Evolutionary conservation across 1,140 invertebrate genomes (phyloP).

Genomic region (Notospermus geniculatus): DNA sequence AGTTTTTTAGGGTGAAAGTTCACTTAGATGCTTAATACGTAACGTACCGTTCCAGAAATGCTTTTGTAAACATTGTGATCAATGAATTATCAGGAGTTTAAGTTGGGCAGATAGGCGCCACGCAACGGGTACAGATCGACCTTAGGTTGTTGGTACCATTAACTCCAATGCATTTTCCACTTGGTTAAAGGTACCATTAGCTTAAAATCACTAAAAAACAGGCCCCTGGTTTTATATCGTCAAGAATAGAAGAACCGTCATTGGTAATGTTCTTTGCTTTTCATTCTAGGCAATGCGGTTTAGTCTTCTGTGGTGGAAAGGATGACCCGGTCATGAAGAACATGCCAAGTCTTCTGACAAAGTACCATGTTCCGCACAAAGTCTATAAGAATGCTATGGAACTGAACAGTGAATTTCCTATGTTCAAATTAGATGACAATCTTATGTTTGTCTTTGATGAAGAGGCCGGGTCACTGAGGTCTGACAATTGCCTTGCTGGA

Average conservation of each 20-base stretch:
- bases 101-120: no score
- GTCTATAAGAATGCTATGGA: slow-evolving; percentile 9
- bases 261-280: no score
- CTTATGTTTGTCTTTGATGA: slow-evolving; percentile 34
- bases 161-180: no score
- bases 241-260: neutral
- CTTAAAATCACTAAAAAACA: neutral
- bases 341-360: slow-evolving; percentile 4
- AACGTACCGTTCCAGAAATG: no score
- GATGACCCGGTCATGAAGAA: neutral
- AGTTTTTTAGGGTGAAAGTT: no score
- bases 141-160: no score
- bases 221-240: neutral
- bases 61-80: no score
- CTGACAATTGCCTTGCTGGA: slow-evolving; percentile 41
- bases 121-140: no score
- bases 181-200: no score
- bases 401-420: slow-evolving; percentile 28
- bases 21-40: no score
- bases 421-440: slow-evolving; percentile 29
- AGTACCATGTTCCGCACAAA: neutral
- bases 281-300: neutral
- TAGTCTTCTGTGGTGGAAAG: neutral
- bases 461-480: slow-evolving; percentile 41
- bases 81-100: no score